Conservation (phyloP, 1,140 invertebrate species). For the Sarcophaga peregrina region DNA sequence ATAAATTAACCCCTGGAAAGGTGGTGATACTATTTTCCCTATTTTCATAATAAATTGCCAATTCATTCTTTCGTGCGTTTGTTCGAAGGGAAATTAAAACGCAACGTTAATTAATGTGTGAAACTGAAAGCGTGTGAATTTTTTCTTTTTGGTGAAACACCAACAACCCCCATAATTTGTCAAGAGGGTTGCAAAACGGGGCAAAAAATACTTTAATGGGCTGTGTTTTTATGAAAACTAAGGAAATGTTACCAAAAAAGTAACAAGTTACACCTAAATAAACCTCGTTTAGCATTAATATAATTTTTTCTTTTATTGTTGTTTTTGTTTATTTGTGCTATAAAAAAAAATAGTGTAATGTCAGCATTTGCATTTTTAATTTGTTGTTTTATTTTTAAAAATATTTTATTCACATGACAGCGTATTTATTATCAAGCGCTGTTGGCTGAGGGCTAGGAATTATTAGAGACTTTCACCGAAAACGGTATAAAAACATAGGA, state of each 20-base stretch:
- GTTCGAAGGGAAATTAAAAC: not conserved
- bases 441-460: too few species aligned
- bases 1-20: not conserved
- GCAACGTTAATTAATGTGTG: constrained; percentile 14
- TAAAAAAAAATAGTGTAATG: not conserved
- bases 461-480: too few species aligned
- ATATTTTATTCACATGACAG: not conserved
- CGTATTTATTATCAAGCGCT: not conserved
- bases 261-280: not conserved
- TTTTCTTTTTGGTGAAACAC: not conserved
- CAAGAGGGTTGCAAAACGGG: not conserved
- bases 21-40: not conserved
- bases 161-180: not conserved
- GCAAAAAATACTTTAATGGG: not conserved
- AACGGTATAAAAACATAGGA: too few species aligned
- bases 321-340: too few species aligned
- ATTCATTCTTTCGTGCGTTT: not conserved
- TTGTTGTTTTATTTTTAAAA: constrained; percentile 19
- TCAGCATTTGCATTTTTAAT: constrained; percentile 13
- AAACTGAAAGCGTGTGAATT: not conserved
- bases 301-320: too few species aligned
- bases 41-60: not conserved
- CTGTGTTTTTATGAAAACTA: not conserved
- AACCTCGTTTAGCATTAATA: not conserved
- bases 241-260: not conserved